Base-by-base conservation (phyloP, 2,797 vertebrate genomes). In the Characodon lateralis region DNA sequence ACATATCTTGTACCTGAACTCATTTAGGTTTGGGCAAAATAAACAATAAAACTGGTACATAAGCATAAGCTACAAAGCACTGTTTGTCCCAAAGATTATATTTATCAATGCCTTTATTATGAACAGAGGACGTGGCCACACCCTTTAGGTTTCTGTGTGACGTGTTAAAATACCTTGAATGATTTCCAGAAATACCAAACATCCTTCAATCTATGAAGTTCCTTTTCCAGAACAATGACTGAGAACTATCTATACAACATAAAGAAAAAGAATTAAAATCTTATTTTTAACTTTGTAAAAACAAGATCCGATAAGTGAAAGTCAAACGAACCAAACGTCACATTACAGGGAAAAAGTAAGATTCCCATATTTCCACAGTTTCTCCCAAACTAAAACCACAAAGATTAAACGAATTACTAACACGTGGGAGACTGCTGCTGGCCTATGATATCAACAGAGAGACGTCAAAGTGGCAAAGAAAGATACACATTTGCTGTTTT, bases 351-450 rank as follows among this genome's bases (percentile, higher is more conserved):
- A 20, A 0, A 6, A 56, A 53, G 5, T 14, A 16, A 18, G 20
- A 20, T 12, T 22, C 18, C 0, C 2, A 6, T 0, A 5, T 24
- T 8, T 24, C 1, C 8, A 9, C 6, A 1, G 46, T 4, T 50
- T 48, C 18, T 6, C 24, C 7, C 2, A 2, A 2, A 4, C 35
- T 63, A 31, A 70, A 76, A 77, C 5, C 5, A 0, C 3, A 22
- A 18, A 24, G 13, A 46, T 61, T 50, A 28, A 65, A 84, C 76
- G 35, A 86, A 87, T 83, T 69, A 65, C 77, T 80, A 86, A 93
- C 94, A 95, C 94, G 94, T 94, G 93, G 88, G 82, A 87, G 80
- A 58, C 48, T 68, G 63, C 46, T 0, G 61, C 71, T 13, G 76
- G 83, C 76, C 74, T 28, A 28, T 5, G 20, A 0, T 28, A 16